phyloP scores from a whole-genome alignment of 2,888 invertebrate species.

The Thecophora atra region DNA sequence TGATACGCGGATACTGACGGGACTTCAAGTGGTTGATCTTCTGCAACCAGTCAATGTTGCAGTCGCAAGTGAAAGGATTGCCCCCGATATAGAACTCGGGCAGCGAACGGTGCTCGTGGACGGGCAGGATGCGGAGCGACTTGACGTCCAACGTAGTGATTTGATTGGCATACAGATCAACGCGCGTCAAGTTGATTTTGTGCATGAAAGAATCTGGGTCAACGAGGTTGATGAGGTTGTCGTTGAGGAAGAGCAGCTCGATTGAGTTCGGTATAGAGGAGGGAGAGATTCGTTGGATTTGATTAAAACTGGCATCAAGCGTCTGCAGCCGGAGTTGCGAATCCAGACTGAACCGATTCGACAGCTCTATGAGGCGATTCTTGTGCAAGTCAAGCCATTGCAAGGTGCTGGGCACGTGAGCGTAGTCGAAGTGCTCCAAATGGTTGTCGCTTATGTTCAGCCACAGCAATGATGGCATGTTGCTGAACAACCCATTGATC shows the following conservation, averaged over 20 bases:
- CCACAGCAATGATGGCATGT: constrained; percentile 85
- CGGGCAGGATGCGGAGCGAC: constrained; percentile 83
- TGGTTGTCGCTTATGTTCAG: constrained; percentile 91
- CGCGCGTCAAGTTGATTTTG: constrained; percentile 87
- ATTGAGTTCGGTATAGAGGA: constrained; percentile 84
- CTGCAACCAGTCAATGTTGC: constrained; percentile 95
- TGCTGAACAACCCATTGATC: constrained; percentile 83
- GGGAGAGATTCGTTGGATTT: constrained; percentile 79
- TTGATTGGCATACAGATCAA: constrained; percentile 92
- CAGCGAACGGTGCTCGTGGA: constrained; percentile 76
- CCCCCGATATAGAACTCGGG: constrained; percentile 94
- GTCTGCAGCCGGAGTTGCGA: constrained; percentile 79
- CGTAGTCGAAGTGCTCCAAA: constrained; percentile 88
- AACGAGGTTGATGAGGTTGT: constrained; percentile 85
- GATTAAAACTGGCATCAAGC: constrained; percentile 91
- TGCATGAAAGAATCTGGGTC: constrained; percentile 90
- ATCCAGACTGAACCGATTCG: constrained; percentile 77
- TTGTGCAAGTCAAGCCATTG: constrained; percentile 92
- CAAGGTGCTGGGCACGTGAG: constrained; percentile 81
- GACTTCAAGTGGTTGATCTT: constrained; percentile 87
- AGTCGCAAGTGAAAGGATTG: constrained; percentile 94
- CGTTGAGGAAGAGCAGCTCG: constrained; percentile 86
- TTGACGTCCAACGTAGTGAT: constrained; percentile 90
- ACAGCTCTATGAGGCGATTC: constrained; percentile 82
- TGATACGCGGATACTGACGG: constrained; percentile 87